Evolutionary conservation across 2,888 invertebrate species (phyloP), one percentile per base, ranked within the genome.

Genomic region (Cerastoderma edule): DNA sequence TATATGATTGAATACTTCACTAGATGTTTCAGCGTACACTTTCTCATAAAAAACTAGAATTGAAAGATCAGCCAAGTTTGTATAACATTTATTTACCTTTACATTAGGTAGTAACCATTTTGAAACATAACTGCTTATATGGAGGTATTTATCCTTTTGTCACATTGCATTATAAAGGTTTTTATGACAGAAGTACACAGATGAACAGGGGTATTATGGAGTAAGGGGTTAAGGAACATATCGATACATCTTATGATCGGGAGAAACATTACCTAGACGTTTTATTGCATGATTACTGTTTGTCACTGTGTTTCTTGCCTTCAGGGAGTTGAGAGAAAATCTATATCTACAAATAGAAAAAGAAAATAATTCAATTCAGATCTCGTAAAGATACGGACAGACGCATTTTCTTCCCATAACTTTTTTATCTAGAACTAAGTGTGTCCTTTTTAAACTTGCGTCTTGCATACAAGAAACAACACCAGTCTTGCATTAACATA

Each of bases 261-360:
- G 39, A 39, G 5, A 10, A 48, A 5, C 5, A 48, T 48, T 53
- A 53, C 53, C 53, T 22, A 53, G 13, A 27, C 53, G 24, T n/a
- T 53, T 24, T 53, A 53, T 53, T 2, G 53, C 27, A 24, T 53
- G 53, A n/a, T 53, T 53, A n/a, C 10, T 22, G 2, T 10, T 13
- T 2, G 53, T 53, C 24, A 53, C 24, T 1, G 53, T 22, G 24
- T 24, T 27, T 53, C 53, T 53, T n/a, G 53, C 53, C 5, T 2
- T 53, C 53, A 53, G 24, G 24, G 53, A 53, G 53, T 53, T 53
- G n/a, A 53, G 28, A 1, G 53, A 53, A 53, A 53, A 27, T 24
- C 53, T 5, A 13, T 53, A 53, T n/a, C 53, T 53, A 28, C 10
- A 53, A 53, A n/a, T n/a, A 48, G 6, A 48, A 5, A 48, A 48